Conservation (phyloP, 2,888 invertebrate genomes). For the Tethea ocularis region DNA sequence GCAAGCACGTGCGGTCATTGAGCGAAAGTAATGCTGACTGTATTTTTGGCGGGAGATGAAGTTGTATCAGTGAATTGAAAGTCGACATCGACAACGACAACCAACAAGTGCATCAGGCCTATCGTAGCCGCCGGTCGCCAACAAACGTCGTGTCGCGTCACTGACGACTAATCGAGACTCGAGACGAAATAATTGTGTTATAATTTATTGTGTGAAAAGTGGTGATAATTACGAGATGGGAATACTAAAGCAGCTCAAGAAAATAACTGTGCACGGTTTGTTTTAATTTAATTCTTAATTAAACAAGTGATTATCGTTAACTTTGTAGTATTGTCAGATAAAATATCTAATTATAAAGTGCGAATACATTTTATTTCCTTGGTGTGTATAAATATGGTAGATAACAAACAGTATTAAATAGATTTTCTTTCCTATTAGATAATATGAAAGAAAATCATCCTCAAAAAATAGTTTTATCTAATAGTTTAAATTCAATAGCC, state of each 20-base stretch:
- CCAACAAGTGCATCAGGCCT: conserved; percentile 55
- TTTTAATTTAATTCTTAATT: conserved; percentile 26
- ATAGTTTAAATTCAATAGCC: no score
- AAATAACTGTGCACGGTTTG: conserved; percentile 70
- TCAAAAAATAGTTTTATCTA: no score
- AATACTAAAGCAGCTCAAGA: conserved; percentile 76
- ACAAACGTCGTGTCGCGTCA: conserved; percentile 38
- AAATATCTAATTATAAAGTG: background rate
- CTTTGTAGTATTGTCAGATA: background rate
- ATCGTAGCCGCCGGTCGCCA: conserved; percentile 51
- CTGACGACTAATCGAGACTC: conserved; percentile 37
- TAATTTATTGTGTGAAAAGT: conserved; percentile 29
- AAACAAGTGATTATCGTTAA: background rate
- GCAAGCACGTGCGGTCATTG: conserved; percentile 15
- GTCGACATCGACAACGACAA: conserved; percentile 54
- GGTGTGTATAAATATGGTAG: background rate
- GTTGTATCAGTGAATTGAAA: conserved; percentile 35
- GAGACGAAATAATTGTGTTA: conserved; percentile 29
- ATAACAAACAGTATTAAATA: background rate
- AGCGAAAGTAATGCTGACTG: conserved; percentile 29
- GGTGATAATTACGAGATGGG: conserved; percentile 54
- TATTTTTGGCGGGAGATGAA: conserved; percentile 63
- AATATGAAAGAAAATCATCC: no score
- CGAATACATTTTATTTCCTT: background rate
- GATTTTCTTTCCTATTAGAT: background rate